Conservation (phyloP, 2,888 invertebrate species). For the Chloromyia formosa region DNA sequence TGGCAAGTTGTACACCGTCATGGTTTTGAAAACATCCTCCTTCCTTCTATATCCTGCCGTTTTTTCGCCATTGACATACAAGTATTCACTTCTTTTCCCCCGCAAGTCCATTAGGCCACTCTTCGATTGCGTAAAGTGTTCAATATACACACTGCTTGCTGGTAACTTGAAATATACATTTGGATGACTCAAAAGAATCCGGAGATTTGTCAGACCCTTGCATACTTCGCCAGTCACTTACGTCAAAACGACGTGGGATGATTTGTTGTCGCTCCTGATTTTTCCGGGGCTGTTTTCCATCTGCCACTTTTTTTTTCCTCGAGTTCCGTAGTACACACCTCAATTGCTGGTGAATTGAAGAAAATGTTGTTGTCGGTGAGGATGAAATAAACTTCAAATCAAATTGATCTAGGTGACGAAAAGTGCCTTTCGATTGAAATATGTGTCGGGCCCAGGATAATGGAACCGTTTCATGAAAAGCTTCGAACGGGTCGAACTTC, state of each 20-base stretch:
- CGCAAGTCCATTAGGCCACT: too few species aligned
- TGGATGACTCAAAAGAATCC: not conserved
- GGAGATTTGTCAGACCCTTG: not conserved
- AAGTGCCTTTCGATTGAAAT: not conserved
- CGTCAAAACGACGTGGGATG: too few species aligned
- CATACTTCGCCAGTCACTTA: too few species aligned
- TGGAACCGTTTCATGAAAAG: not conserved
- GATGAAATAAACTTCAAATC: slow-evolving; percentile 21
- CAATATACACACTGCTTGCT: too few species aligned
- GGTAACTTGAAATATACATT: too few species aligned
- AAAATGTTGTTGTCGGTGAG: not conserved
- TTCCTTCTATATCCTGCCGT: not conserved
- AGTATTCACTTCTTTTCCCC: too few species aligned
- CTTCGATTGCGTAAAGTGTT: too few species aligned
- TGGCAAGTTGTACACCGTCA: too few species aligned
- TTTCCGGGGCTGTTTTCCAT: not conserved
- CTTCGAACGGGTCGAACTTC: too few species aligned
- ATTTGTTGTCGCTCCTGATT: not conserved
- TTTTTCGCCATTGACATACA: too few species aligned
- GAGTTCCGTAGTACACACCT: not conserved
- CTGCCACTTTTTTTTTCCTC: not conserved
- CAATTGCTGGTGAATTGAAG: not conserved
- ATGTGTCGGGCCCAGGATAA: not conserved
- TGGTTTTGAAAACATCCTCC: too few species aligned
- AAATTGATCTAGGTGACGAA: slow-evolving; percentile 27